A percentile compares a stretch with the other conserved stretches of the same genome.
phyloP scores from a whole-genome alignment of 2,888 invertebrate genomes.

The Trachelus stipa region DNA sequence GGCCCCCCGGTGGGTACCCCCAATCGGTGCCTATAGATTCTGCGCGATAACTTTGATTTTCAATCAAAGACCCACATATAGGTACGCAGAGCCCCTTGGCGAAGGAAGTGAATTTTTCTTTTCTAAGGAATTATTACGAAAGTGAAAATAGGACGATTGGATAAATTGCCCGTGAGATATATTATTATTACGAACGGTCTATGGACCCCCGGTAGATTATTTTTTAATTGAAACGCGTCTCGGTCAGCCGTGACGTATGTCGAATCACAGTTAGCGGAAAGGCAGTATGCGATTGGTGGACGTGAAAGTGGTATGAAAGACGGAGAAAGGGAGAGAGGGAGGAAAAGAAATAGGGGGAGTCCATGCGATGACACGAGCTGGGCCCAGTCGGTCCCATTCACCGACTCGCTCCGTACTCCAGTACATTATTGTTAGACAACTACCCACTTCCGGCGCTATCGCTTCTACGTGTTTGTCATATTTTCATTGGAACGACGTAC shows the following conservation, averaged over 20 bases:
- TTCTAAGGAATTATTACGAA: background rate
- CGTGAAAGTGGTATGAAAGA: background rate
- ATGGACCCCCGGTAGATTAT: too few relatives aligned
- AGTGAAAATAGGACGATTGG: too few relatives aligned
- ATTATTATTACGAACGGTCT: background rate
- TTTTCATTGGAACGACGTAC: conserved; percentile 44
- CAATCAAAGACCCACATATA: background rate
- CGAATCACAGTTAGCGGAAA: background rate
- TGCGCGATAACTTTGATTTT: background rate
- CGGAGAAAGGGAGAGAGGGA: conserved; percentile 7
- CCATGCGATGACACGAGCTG: background rate
- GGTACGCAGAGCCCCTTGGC: too few relatives aligned
- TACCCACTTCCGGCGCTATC: conserved; percentile 62
- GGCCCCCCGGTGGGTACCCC: background rate
- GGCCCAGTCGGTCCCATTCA: conserved; percentile 45
- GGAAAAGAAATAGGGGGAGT: background rate
- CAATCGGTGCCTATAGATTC: background rate
- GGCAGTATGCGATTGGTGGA: conserved; percentile 39
- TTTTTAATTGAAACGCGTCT: background rate
- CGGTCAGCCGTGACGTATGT: background rate
- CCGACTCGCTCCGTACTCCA: conserved; percentile 55
- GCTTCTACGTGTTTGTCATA: conserved; percentile 62
- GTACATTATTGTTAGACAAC: conserved; percentile 63
- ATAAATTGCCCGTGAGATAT: background rate
- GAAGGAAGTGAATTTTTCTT: too few relatives aligned